Base-by-base conservation (phyloP, 2,888 invertebrate species). In the Cremastinae sp. region DNA sequence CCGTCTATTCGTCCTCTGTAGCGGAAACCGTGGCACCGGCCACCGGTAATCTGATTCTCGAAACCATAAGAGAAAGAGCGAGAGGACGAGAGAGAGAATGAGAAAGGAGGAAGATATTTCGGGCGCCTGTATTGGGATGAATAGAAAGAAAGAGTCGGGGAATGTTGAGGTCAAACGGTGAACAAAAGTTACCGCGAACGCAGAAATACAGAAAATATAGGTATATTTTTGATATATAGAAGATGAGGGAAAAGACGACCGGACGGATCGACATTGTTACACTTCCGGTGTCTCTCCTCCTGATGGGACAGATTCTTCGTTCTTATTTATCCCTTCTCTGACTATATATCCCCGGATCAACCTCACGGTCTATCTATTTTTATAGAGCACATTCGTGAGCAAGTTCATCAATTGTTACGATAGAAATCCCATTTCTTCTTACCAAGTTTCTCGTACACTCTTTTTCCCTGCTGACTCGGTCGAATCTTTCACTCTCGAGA, bases 41-140 rank as follows among this genome's bases (percentile, higher is more conserved):
- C 82, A 77, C 20, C 35, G 9, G 87, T 87, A 87, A 87, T 87
- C 85, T 83, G 84, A 87, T 86, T 85, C 78, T 80, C 41, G 53
- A 47, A 49, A 14, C 43, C 39, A 37, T 14, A 53, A 51, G 41
- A 49, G 59, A 18, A 56, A 53, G 69, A 61, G 55, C 20, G 22
- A 56, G 61, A 41, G 28, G 43, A 12, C n/a, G 47, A 62, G 49
- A n/a, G 45, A 49, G 14, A 47, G 55, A 16, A 12, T 18, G 56
- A 41, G 10, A 35, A 55, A 41, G 22, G 61, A 51, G 45, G 39
- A 47, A 55, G 51, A 18, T 49, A 49, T 53, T 37, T 20, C 47
- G 55, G 56, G 41, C 14, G 43, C 28, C 51, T 49, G 53, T 43
- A 45, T 41, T 18, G 39, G 39, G 18, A 35, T 3, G n/a, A 39